Percentiles rank a stretch among this genome's conserved stretches.
Evolutionary conservation across 2,113 vertebrate genomes (phyloP).

Genomic region (Thryonomys swinderianus): DNA sequence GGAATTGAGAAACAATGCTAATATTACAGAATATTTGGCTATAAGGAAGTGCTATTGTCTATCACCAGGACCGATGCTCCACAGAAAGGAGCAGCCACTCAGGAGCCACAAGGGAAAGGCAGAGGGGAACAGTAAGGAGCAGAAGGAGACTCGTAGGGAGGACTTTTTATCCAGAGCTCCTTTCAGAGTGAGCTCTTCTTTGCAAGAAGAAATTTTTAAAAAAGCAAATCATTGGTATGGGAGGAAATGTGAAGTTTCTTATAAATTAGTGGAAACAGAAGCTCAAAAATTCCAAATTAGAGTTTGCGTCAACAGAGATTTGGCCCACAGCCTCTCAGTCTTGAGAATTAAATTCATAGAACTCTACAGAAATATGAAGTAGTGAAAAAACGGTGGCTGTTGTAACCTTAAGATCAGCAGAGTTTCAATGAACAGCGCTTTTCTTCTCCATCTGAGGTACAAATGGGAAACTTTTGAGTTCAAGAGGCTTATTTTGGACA

Average conservation of each 20-base stretch:
- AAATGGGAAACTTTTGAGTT: neutral
- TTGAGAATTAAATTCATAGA: neutral
- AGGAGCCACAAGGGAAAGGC: neutral
- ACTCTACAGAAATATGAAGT: neutral
- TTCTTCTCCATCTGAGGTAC: neutral
- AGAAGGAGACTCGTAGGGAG: neutral
- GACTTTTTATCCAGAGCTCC: neutral
- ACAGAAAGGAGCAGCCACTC: neutral
- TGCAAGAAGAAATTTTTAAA: neutral
- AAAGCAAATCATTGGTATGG: neutral
- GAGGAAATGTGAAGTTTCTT: neutral
- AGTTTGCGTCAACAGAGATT: neutral
- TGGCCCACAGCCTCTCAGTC: neutral
- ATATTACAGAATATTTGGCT: neutral
- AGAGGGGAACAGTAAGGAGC: neutral
- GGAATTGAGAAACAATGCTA: neutral
- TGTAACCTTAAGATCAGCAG: constrained; percentile 17
- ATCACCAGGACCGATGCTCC: neutral
- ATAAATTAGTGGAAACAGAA: neutral
- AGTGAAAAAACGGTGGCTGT: neutral
- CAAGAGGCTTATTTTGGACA: constrained; percentile 33
- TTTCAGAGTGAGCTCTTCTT: neutral
- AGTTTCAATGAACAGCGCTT: neutral
- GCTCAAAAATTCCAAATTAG: neutral
- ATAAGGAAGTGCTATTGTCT: neutral